Base-by-base conservation (phyloP, 2,113 vertebrate genomes). In the Lucifuga dentata region DNA sequence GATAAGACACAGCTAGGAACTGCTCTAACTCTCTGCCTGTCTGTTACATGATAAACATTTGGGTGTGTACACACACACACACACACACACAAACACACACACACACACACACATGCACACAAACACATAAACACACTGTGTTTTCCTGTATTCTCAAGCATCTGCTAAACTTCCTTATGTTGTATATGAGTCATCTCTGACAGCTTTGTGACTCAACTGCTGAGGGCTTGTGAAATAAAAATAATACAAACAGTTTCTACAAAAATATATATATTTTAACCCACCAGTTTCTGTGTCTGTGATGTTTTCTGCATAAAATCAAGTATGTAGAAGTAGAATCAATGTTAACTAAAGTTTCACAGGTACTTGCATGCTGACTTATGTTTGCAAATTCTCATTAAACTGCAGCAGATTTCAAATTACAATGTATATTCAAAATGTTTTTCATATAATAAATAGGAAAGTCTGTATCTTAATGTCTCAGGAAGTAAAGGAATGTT, bases 1-100 rank as follows among this genome's bases (percentile, higher is more conserved):
- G 89, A 90, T 90, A 89, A 88, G 68, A 52, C 40, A 5, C 32
- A 39, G 61, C 6, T 6, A 68, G 67, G 50, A 84, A 68, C 58
- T 60, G 52, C 23, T 60, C 38, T 3, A 45, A 63, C 33, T 72
- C 49, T 67, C 39, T 68, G 82, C n/a, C 49, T 32, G 56, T 16
- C 53, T 40, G 21, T 5, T 23, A 2, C 17, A 21, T 76, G 89
- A 90, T 90, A 90, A 88, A 81, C 20, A 2, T 64, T 77, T 63
- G 76, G 85, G 81, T 68, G 86, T 83, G 79, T 74, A 76, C 76
- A 86, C 67, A 77, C 32, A 49, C 29, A 24, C 10, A 56, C 15
- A 56, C 36, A 60, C 57, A 6, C 11, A 3, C 17, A 26, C 15
- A 3, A 56, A 33, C 16, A 53, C n/a, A n/a, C n/a, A 76, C 76